Evolutionary conservation across 2,888 invertebrate genomes (phyloP).

Genomic region (Drosophila picticornis): DNA sequence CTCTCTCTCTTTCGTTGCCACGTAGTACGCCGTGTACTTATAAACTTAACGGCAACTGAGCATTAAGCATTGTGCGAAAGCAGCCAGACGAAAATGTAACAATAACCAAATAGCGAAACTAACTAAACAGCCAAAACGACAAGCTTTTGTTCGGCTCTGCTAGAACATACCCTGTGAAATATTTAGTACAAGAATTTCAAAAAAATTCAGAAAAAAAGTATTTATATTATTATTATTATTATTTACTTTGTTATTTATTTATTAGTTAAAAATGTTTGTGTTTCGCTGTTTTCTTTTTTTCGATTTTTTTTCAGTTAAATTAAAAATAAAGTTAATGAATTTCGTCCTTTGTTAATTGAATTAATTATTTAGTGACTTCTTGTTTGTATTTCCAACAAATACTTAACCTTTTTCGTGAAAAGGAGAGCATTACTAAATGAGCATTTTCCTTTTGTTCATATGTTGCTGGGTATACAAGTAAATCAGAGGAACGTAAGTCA

Average conservation of each 20-base stretch:
- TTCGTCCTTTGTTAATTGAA: background rate
- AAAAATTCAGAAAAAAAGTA: background rate
- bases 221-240: too few relatives aligned
- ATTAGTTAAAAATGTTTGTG: background rate
- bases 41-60: slow-evolving; percentile 45
- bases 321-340: background rate
- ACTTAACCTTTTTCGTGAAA: background rate
- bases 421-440: background rate
- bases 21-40: slow-evolving; percentile 38
- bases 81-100: slow-evolving; percentile 24
- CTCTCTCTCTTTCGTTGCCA: background rate
- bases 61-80: slow-evolving; percentile 17
- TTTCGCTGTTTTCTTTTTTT: background rate
- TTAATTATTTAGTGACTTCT: background rate
- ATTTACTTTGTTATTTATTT: background rate
- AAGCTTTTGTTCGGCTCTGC: background rate
- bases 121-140: slow-evolving; percentile 12
- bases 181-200: background rate
- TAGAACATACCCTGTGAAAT: slow-evolving; percentile 10
- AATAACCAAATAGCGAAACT: slow-evolving; percentile 41
- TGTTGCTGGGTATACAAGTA: slow-evolving; percentile 2
- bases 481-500: slow-evolving; percentile 24
- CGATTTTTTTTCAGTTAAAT: background rate
- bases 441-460: too few relatives aligned
- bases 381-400: background rate